Percentiles rank a stretch among this genome's conserved stretches.
Evolutionary conservation across 2,113 vertebrate species (phyloP).

Genomic region (Sphaerodactylus townsendi): DNA sequence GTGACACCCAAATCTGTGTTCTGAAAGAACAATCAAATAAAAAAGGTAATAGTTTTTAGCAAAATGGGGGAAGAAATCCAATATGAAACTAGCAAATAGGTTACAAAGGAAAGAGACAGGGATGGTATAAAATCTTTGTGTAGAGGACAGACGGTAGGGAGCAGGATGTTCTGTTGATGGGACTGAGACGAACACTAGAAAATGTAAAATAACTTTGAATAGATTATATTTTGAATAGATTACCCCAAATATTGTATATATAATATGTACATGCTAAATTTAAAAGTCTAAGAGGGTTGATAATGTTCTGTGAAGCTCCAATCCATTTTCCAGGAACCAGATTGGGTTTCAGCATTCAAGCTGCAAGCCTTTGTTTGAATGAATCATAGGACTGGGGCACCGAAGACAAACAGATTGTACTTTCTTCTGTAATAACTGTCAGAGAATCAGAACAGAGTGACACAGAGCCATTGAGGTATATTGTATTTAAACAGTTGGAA

Average conservation of each 20-base stretch:
- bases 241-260: background rate
- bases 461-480: too few species aligned
- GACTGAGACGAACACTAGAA: background rate
- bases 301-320: background rate
- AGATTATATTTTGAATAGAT: background rate
- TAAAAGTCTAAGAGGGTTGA: background rate
- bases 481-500: too few species aligned
- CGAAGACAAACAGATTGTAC: too few species aligned
- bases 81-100: background rate
- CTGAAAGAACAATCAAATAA: slow-evolving; percentile 40
- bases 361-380: background rate
- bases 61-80: background rate
- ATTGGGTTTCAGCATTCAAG: background rate
- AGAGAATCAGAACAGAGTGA: too few species aligned
- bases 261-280: background rate
- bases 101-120: background rate
- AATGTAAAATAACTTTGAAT: background rate
- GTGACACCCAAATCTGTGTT: slow-evolving; percentile 51
- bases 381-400: background rate
- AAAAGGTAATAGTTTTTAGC: background rate
- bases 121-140: background rate
- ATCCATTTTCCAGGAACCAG: background rate
- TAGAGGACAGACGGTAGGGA: background rate
- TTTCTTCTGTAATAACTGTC: too few species aligned
- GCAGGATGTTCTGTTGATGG: too few species aligned